Conservation (phyloP, 2,888 invertebrate species). For the Diarsia mendica region DNA sequence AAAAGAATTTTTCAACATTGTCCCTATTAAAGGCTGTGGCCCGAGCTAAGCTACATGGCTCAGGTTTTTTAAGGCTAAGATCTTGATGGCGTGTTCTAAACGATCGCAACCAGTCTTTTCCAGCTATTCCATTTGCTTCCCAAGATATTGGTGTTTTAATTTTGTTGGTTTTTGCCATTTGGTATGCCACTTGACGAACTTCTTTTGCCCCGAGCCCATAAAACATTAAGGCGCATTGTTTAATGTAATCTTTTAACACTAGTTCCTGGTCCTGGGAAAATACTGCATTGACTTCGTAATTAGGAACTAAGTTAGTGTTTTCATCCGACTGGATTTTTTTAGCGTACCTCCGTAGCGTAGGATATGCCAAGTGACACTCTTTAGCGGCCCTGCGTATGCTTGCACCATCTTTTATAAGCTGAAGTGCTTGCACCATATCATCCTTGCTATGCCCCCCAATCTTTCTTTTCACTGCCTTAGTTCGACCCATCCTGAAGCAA, state of each 20-base stretch:
- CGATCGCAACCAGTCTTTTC: background rate
- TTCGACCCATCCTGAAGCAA: background rate
- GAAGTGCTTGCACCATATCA: background rate
- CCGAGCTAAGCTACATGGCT: background rate
- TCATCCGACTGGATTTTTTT: background rate
- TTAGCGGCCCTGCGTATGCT: background rate
- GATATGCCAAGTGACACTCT: constrained; percentile 4
- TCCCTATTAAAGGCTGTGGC: background rate
- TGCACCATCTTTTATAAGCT: background rate
- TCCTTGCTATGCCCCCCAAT: background rate
- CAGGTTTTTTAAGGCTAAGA: background rate
- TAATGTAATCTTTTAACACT: background rate
- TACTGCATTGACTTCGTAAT: background rate
- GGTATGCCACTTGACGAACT: background rate
- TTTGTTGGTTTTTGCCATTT: background rate
- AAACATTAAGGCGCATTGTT: background rate
- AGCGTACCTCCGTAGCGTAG: background rate
- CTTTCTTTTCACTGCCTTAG: background rate
- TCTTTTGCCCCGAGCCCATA: background rate
- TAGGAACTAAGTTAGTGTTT: constrained; percentile 8
- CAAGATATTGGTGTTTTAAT: background rate
- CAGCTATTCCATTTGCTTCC: background rate
- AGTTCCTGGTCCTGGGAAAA: background rate
- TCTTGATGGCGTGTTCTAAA: background rate
- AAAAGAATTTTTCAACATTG: background rate